Percentiles rank a stretch among this genome's conserved stretches.
These are phyloP conservation scores for Crioceris asparagi DNA, from an alignment of 2,888 invertebrate genomes.

Conservation along the genomic window DNA sequence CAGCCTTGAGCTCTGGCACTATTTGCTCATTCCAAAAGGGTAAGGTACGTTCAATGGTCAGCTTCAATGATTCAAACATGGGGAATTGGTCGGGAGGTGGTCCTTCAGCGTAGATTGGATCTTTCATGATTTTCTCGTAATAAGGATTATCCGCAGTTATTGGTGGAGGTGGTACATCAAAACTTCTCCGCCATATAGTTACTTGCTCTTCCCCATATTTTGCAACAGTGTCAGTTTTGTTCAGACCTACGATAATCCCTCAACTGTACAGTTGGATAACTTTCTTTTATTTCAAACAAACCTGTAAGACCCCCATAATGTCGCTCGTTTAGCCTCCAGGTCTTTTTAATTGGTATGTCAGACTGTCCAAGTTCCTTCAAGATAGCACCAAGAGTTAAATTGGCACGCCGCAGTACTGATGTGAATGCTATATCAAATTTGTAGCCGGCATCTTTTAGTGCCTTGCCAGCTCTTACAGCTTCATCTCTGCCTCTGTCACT, in stretches of 20 bases:
- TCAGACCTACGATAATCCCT: conserved; percentile 40
- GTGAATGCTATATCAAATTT: conserved; percentile 73
- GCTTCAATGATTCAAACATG: conserved; percentile 69
- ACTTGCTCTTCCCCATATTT: conserved; percentile 72
- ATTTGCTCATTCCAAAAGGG: conserved; percentile 83
- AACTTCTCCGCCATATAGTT: conserved; percentile 77
- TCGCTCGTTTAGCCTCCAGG: conserved; percentile 80
- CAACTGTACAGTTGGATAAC: not conserved
- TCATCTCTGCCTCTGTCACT: conserved; percentile 56
- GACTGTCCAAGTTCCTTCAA: conserved; percentile 55
- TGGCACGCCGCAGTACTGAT: conserved; percentile 68
- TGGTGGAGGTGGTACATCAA: conserved; percentile 69
- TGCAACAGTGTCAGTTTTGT: conserved; percentile 75
- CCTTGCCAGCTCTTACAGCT: conserved; percentile 60
- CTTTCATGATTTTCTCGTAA: conserved; percentile 63
- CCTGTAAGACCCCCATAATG: conserved; percentile 83
- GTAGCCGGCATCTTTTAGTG: conserved; percentile 56
- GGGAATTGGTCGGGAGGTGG: conserved; percentile 66
- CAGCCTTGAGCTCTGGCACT: conserved; percentile 63
- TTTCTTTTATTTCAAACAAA: not conserved
- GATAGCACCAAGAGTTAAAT: conserved; percentile 59
- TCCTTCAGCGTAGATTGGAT: conserved; percentile 62
- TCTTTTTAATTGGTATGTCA: conserved; percentile 55
- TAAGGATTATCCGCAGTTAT: conserved; percentile 68
- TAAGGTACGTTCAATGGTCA: conserved; percentile 69